These are phyloP conservation scores for Silurus asotus DNA, from an alignment of 2,113 vertebrate species.

Conservation along the genomic window DNA sequence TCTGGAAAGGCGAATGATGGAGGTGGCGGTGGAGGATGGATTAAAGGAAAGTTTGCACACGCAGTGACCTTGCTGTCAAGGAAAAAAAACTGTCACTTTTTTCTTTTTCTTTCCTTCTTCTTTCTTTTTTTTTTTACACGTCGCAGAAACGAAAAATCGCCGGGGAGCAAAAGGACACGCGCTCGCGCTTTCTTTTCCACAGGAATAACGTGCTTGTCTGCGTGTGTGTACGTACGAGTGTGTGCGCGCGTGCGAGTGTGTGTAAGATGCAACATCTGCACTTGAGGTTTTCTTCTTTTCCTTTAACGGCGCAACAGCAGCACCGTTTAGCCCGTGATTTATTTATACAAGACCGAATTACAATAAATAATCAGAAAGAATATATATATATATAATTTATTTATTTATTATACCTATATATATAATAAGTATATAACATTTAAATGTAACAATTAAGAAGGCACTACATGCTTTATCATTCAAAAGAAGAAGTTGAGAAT, in stretches of 20 bases:
- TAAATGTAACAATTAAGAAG: background rate
- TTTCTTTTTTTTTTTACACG: slow-evolving; percentile 47
- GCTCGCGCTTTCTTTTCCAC: background rate
- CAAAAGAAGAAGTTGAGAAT: background rate
- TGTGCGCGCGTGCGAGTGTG: slow-evolving; percentile 2
- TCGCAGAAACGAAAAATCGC: slow-evolving; percentile 45
- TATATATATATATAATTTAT: background rate
- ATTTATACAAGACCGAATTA: background rate
- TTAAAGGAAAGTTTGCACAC: slow-evolving; percentile 62
- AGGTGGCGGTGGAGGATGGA: slow-evolving; percentile 37
- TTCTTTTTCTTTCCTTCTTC: background rate
- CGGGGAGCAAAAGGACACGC: slow-evolving; percentile 22
- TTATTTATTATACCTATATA: too few relatives aligned
- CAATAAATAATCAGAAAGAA: background rate
- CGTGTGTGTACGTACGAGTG: background rate
- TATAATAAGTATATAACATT: too few relatives aligned
- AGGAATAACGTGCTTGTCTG: background rate
- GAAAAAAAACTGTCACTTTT: slow-evolving; percentile 59
- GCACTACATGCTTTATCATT: background rate
- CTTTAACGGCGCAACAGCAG: background rate
- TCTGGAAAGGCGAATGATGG: slow-evolving; percentile 61
- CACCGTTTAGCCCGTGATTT: background rate
- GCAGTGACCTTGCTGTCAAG: slow-evolving; percentile 72
- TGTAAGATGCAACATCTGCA: slow-evolving; percentile 4
- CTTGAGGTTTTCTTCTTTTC: background rate